phyloP scores from a whole-genome alignment of 1,140 invertebrate genomes.

The Rhopalosiphum maidis region DNA sequence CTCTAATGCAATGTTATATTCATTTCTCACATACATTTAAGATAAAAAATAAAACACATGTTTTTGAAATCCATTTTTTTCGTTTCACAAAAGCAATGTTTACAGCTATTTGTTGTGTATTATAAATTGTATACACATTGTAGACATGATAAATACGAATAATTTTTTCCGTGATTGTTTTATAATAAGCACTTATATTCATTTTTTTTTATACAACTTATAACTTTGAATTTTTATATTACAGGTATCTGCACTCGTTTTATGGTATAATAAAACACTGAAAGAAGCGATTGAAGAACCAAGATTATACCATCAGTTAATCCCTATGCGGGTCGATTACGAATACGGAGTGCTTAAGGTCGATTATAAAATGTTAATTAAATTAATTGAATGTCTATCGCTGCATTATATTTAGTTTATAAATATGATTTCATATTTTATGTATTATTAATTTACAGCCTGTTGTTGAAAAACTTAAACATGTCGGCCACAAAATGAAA shows the following conservation, averaged over 20 bases:
- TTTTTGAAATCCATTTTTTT: not conserved
- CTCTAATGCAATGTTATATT: no score
- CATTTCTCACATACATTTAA: no score
- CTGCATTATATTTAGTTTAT: no score
- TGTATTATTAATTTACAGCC: conserved; percentile 47
- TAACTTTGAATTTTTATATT: conserved; percentile 59
- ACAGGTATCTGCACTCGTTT: conserved; percentile 78
- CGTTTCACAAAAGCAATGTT: not conserved
- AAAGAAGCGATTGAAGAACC: conserved; percentile 87
- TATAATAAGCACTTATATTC: not conserved
- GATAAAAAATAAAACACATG: no score
- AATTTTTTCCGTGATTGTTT: not conserved
- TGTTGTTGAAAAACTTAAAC: conserved; percentile 49
- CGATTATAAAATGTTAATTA: not conserved
- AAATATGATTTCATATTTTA: no score
- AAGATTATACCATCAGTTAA: conserved; percentile 91
- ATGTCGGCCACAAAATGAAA: conserved; percentile 46
- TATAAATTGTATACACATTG: not conserved
- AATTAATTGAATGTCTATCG: not conserved
- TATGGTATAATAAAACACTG: conserved; percentile 86
- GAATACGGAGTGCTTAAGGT: conserved; percentile 77
- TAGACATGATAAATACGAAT: not conserved
- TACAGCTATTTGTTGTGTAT: not conserved
- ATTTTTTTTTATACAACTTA: not conserved
- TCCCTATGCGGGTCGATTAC: conserved; percentile 81